phyloP scores from a whole-genome alignment of 2,888 invertebrate species.

The Protula sp. region DNA sequence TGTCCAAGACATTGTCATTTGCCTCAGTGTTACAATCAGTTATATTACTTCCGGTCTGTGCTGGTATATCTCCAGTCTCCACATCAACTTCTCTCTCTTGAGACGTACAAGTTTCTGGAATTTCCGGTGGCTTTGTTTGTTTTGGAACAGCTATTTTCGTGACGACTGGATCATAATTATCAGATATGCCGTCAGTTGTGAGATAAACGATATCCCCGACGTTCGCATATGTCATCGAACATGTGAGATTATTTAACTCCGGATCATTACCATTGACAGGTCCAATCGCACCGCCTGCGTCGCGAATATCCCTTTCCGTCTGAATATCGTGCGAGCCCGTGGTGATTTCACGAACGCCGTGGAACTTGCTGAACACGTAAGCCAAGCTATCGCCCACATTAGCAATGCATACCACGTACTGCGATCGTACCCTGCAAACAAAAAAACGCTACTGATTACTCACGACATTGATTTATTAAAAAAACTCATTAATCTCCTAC shows the following conservation, averaged over 20 bases:
- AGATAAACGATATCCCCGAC: slow-evolving; percentile 78
- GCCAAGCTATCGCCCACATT: slow-evolving; percentile 85
- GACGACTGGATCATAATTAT: slow-evolving; percentile 87
- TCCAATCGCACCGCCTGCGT: slow-evolving; percentile 80
- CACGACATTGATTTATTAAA: too few species aligned
- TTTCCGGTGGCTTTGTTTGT: neutral
- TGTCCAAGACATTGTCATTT: too few species aligned
- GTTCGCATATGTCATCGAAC: slow-evolving; percentile 74
- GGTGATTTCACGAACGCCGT: slow-evolving; percentile 77
- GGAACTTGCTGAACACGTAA: slow-evolving; percentile 70
- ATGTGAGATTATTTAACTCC: slow-evolving; percentile 79
- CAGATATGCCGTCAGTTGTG: slow-evolving; percentile 83
- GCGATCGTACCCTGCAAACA: too few species aligned
- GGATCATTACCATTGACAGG: slow-evolving; percentile 79
- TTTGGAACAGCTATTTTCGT: slow-evolving; percentile 69
- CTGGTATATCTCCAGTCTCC: too few species aligned
- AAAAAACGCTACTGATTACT: too few species aligned
- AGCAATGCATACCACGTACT: slow-evolving; percentile 71
- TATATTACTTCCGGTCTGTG: too few species aligned
- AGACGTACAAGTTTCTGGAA: too few species aligned
- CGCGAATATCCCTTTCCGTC: slow-evolving; percentile 79
- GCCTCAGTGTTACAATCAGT: too few species aligned
- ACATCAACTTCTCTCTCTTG: too few species aligned
- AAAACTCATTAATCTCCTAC: too few species aligned
- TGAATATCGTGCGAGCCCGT: slow-evolving; percentile 76